Conservation (phyloP, 2,888 invertebrate genomes). For the Abrostola triplasia region DNA sequence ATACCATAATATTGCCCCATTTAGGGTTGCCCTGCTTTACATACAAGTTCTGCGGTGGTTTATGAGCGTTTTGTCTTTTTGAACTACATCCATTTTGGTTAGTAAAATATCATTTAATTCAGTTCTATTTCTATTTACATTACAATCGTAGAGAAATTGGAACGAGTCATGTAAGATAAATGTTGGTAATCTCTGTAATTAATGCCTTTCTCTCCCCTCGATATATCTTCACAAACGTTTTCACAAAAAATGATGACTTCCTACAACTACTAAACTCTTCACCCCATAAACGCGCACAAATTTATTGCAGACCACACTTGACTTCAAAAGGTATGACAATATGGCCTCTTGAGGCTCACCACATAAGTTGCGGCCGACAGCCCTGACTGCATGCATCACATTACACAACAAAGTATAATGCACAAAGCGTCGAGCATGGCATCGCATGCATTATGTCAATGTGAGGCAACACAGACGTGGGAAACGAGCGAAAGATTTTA, state of each 20-base stretch:
- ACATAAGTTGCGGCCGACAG: constrained; percentile 22
- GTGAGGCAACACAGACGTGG: constrained; percentile 78
- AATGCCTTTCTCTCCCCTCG: too few relatives aligned
- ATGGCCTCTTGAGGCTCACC: constrained; percentile 12
- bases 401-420: constrained; percentile 63
- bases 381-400: constrained; percentile 54
- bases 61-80: not conserved
- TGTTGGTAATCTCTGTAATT: too few relatives aligned
- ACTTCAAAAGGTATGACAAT: constrained; percentile 1
- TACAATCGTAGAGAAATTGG: too few relatives aligned
- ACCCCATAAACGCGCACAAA: not conserved
- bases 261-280: not conserved
- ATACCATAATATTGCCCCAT: constrained; percentile 61
- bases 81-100: not conserved
- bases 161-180: too few relatives aligned
- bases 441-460: constrained; percentile 76
- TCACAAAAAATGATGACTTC: too few relatives aligned
- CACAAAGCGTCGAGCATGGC: constrained; percentile 66
- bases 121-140: too few relatives aligned
- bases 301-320: not conserved
- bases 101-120: too few relatives aligned
- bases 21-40: constrained; percentile 46
- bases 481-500: constrained; percentile 75
- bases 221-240: too few relatives aligned
- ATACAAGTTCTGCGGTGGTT: not conserved